Percentiles rank a stretch among this genome's conserved stretches.
Evolutionary conservation across 2,888 invertebrate species (phyloP).

Genomic region (Lamellibrachia satsuma): DNA sequence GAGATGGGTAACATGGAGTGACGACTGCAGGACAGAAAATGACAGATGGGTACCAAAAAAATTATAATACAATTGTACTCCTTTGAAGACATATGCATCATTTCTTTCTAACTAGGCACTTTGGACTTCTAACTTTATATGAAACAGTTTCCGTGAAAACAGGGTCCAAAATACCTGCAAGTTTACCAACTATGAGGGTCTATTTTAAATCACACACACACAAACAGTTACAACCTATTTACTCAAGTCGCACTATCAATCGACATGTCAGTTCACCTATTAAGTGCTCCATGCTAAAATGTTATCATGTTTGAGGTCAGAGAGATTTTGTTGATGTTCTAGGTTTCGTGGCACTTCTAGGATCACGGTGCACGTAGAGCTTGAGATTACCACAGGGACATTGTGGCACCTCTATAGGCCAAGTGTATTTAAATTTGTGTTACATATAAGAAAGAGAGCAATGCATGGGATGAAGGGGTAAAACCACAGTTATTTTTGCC

Average conservation of each 20-base stretch:
- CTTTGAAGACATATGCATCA: not conserved
- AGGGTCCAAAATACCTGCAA: not conserved
- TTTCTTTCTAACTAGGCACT: not conserved
- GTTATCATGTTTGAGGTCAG: not conserved
- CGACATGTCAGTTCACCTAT: not conserved
- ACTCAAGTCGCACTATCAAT: not conserved
- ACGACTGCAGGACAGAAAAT: too few species aligned
- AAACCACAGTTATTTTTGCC: not conserved
- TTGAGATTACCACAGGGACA: not conserved
- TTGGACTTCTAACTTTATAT: not conserved
- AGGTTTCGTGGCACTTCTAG: not conserved
- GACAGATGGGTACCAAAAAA: too few species aligned
- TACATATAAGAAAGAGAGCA: not conserved
- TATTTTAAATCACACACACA: not conserved
- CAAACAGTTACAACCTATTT: not conserved
- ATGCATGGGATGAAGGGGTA: not conserved
- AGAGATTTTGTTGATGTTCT: constrained; percentile 2
- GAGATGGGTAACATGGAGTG: too few species aligned
- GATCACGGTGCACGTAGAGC: not conserved
- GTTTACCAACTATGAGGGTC: not conserved
- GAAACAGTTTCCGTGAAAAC: not conserved
- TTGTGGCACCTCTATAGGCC: not conserved
- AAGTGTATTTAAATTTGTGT: not conserved
- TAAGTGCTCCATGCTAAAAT: not conserved
- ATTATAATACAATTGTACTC: not conserved